A percentile compares a stretch with the other conserved stretches of the same genome.
phyloP scores from a whole-genome alignment of 2,888 invertebrate species.

The Hirudinaria manillensis region DNA sequence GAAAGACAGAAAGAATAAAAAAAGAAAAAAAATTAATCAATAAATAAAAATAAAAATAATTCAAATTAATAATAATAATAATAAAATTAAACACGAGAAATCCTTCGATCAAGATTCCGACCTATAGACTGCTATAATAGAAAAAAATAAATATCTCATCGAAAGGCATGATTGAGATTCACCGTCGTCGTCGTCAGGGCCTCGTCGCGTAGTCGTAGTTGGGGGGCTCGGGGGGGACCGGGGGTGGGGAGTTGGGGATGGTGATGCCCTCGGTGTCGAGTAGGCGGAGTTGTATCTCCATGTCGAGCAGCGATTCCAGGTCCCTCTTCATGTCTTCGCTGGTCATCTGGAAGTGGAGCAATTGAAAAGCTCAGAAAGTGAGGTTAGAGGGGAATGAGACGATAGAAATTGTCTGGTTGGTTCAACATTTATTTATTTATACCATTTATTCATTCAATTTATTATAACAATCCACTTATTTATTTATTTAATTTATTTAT shows the following conservation, averaged over 20 bases:
- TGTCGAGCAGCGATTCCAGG: conserved; percentile 80
- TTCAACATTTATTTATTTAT: too few relatives aligned
- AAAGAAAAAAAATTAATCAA: too few relatives aligned
- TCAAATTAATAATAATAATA: too few relatives aligned
- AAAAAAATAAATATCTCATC: too few relatives aligned
- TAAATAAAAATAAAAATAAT: too few relatives aligned
- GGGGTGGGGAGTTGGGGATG: conserved; percentile 85
- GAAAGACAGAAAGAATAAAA: neutral
- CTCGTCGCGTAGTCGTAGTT: conserved; percentile 63
- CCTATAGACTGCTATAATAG: too few relatives aligned
- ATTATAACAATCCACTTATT: too few relatives aligned
- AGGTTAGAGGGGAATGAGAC: neutral
- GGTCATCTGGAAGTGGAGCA: conserved; percentile 65
- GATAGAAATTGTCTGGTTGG: neutral
- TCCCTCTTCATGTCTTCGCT: conserved; percentile 83
- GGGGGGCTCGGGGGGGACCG: conserved; percentile 82
- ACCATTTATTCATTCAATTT: too few relatives aligned
- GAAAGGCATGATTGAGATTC: too few relatives aligned
- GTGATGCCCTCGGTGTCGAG: conserved; percentile 89
- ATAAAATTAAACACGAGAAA: neutral
- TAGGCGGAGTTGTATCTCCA: conserved; percentile 89
- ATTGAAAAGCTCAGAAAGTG: neutral
- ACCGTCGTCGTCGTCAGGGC: too few relatives aligned
- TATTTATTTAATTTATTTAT: too few relatives aligned
- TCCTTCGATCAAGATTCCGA: too few relatives aligned